A percentile compares a stretch with the other conserved stretches of the same genome.
Conservation (phyloP, 1,140 invertebrate species). For the Atta cephalotes region DNA sequence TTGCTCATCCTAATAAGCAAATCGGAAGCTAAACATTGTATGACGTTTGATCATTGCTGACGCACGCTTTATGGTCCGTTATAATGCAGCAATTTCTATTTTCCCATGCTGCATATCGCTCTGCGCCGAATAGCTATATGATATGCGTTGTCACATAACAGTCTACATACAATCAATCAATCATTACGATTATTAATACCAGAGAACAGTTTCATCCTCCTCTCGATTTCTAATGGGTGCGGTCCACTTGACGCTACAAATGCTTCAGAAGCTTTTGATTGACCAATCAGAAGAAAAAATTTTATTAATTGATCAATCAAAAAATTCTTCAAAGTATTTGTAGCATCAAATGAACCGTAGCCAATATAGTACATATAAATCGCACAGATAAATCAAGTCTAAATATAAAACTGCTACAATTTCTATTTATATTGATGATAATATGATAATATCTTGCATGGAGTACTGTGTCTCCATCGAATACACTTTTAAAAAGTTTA, state of each 20-base stretch:
- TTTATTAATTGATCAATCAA: too few relatives aligned
- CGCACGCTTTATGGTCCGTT: constrained; percentile 8
- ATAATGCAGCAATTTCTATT: constrained; percentile 63
- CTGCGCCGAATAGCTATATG: neutral
- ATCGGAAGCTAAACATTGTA: constrained; percentile 52
- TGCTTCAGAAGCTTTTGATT: too few relatives aligned
- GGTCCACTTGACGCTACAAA: too few relatives aligned
- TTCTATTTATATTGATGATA: neutral
- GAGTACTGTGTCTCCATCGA: neutral
- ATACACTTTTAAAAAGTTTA: too few relatives aligned
- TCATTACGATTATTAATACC: neutral
- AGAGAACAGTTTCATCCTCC: neutral
- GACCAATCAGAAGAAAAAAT: too few relatives aligned
- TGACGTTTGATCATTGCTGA: neutral
- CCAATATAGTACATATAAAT: neutral
- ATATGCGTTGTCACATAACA: constrained; percentile 37
- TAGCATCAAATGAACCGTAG: too few relatives aligned
- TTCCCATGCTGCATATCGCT: constrained; percentile 38
- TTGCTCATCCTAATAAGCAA: constrained; percentile 20
- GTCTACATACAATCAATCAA: constrained; percentile 44
- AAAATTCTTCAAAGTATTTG: too few relatives aligned
- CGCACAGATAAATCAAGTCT: neutral
- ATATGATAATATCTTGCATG: neutral
- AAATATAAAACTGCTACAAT: neutral
- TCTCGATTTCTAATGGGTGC: neutral